A percentile compares a stretch with the other conserved stretches of the same genome.
Conservation (phyloP, 2,888 invertebrate genomes). For the Catocala nupta region DNA sequence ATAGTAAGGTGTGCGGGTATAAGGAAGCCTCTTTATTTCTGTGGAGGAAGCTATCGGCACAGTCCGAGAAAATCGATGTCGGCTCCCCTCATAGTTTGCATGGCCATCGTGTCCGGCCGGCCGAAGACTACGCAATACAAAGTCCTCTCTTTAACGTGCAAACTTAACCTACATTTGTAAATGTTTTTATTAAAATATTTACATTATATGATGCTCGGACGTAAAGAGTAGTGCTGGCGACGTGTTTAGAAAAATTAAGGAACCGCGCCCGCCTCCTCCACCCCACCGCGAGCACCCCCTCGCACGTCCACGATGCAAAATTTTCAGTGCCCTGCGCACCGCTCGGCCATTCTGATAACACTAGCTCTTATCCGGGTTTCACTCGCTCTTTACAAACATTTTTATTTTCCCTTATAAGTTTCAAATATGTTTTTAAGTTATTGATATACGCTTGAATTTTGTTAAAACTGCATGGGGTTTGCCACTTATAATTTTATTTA, state of each 20-base stretch:
- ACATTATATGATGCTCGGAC: constrained; percentile 28
- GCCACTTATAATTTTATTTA: background rate
- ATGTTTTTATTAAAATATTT: constrained; percentile 31
- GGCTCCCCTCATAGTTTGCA: constrained; percentile 85
- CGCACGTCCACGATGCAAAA: constrained; percentile 74
- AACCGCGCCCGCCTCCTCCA: constrained; percentile 58
- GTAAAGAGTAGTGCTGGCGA: constrained; percentile 38
- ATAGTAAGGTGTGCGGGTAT: constrained; percentile 63
- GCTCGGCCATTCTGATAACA: constrained; percentile 58
- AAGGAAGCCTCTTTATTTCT: constrained; percentile 67
- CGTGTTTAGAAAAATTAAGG: constrained; percentile 69
- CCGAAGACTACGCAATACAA: constrained; percentile 36
- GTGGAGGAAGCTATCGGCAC: constrained; percentile 79
- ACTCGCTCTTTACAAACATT: constrained; percentile 14
- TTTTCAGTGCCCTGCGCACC: constrained; percentile 73
- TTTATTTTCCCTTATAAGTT: background rate
- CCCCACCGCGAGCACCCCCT: constrained; percentile 57
- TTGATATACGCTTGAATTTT: too few relatives aligned
- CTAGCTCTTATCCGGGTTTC: constrained; percentile 37
- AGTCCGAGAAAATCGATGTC: constrained; percentile 85
- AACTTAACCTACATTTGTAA: constrained; percentile 28
- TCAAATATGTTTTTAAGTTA: too few relatives aligned
- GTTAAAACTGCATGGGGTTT: too few relatives aligned
- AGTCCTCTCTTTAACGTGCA: constrained; percentile 26
- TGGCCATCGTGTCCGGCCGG: constrained; percentile 71